phyloP scores from a whole-genome alignment of 2,797 vertebrate species.

The Acropternis orthonyx region DNA sequence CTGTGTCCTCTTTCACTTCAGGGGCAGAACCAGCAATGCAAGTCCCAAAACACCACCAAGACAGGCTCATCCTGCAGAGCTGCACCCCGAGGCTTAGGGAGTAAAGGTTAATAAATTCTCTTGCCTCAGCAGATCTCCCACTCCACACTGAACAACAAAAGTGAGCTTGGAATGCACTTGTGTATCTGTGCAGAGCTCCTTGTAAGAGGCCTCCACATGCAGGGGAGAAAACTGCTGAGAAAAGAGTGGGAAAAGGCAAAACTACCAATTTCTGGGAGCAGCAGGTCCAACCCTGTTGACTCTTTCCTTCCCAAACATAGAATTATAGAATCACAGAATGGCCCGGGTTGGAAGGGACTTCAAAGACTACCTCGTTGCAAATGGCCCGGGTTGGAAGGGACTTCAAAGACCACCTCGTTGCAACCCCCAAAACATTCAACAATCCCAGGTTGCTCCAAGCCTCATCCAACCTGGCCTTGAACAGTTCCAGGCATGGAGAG shows the following conservation, averaged over 20 bases:
- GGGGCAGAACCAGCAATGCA: background rate
- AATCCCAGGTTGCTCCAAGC: background rate
- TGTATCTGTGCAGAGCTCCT: no score
- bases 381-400: background rate
- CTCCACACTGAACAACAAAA: background rate
- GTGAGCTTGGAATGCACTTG: background rate
- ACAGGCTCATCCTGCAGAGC: background rate
- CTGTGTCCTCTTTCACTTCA: background rate
- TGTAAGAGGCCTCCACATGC: fast-evolving
- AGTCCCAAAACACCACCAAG: background rate
- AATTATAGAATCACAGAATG: background rate
- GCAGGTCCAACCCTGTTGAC: background rate
- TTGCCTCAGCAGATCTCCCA: background rate
- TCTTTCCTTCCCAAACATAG: background rate
- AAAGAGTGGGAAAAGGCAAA: background rate
- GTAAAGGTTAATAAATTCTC: background rate
- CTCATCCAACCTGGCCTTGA: fast-evolving
- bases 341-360: background rate
- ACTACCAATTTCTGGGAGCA: background rate
- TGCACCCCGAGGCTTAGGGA: background rate
- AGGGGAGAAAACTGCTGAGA: fast-evolving
- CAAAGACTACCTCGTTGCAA: background rate
- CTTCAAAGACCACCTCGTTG: background rate
- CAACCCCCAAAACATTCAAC: background rate
- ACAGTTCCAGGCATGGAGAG: background rate